Percentiles rank a stretch among this genome's conserved stretches.
Conservation (phyloP, 2,113 vertebrate species). For the Carettochelys insculpta region DNA sequence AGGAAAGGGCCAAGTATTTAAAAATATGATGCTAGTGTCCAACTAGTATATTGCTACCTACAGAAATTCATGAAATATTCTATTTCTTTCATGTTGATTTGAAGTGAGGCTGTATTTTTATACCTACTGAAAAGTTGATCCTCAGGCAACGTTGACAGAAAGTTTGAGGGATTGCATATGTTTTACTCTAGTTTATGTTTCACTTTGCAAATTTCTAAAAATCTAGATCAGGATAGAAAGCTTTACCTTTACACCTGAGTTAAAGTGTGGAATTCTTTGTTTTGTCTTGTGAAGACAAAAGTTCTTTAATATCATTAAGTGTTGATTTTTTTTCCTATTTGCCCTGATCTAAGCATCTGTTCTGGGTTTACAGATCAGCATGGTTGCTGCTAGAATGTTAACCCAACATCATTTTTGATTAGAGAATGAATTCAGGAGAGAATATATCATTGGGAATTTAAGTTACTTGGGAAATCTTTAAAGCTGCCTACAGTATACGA, state of each 20-base stretch:
- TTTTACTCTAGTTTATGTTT: not conserved
- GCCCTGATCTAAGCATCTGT: not conserved
- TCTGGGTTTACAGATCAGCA: not conserved
- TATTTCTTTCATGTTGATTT: conserved; percentile 20
- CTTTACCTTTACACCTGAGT: not conserved
- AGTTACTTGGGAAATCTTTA: not conserved
- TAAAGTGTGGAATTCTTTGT: not conserved
- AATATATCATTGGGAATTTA: not conserved
- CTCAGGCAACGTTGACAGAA: not conserved
- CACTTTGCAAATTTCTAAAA: not conserved
- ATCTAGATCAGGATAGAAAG: not conserved
- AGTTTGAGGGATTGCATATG: not conserved
- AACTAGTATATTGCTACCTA: not conserved
- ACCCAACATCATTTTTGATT: not conserved
- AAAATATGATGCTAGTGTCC: not conserved
- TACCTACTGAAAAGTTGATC: not conserved
- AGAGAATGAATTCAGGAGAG: not conserved
- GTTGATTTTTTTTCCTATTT: not conserved
- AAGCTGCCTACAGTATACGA: not conserved
- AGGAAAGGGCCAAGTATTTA: not conserved
- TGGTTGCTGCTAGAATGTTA: not conserved
- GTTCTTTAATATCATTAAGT: not conserved
- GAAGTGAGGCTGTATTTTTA: conserved; percentile 28
- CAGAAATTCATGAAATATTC: not conserved
- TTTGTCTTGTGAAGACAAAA: not conserved